Conservation (phyloP, 2,888 invertebrate genomes). For the Eupithecia pulchellata region DNA sequence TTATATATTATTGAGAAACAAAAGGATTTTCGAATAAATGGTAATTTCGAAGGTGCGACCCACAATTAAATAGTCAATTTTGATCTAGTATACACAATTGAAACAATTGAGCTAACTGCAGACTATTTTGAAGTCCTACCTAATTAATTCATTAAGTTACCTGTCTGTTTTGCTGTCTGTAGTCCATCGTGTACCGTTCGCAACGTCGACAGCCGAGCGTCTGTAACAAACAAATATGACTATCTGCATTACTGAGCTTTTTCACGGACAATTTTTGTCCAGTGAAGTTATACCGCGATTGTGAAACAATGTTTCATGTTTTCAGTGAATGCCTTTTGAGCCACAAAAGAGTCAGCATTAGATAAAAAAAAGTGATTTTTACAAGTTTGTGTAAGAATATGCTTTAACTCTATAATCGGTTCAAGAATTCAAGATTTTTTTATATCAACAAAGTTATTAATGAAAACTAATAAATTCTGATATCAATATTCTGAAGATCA, state of each 20-base stretch:
- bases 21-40: neutral
- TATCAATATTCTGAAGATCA: no score
- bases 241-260: neutral
- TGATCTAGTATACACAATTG: no score
- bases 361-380: no score
- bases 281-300: neutral
- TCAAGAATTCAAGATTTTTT: neutral
- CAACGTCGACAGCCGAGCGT: conserved; percentile 74
- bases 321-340: neutral
- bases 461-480: no score
- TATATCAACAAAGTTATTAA: neutral
- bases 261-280: neutral
- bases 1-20: neutral
- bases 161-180: conserved; percentile 58
- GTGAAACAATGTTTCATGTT: neutral
- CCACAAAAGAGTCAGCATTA: no score
- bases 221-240: conserved; percentile 55
- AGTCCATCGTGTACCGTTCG: conserved; percentile 59
- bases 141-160: conserved; percentile 47
- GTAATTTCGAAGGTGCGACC: neutral
- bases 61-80: no score
- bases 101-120: no score
- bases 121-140: neutral
- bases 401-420: neutral
- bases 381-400: neutral